Evolutionary conservation across 2,888 invertebrate species (phyloP), one percentile per base, ranked within the genome.

Genomic region (Ptilodon capucinus): DNA sequence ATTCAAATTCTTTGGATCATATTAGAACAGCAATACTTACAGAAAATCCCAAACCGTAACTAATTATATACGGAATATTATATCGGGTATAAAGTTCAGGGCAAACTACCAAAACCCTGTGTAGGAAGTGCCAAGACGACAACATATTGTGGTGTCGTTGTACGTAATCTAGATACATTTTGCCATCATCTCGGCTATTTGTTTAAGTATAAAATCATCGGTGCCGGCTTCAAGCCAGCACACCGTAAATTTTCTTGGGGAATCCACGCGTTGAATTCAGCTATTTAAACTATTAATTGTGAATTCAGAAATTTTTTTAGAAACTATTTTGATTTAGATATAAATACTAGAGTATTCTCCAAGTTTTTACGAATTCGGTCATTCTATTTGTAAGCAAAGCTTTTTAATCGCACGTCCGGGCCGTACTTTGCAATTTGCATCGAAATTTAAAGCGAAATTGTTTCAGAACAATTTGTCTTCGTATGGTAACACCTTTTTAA

Each of bases 81-180:
- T 44, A 48, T 40, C 49, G 42, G 47, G 56, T 59, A 57, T 60
- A 66, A 71, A 72, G 73, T 74, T 72, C 71, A 84, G 81, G 86
- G 86, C 84, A 85, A 79, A 62, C 71, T 65, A 84, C 84, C 84
- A 87, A 86, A 69, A 68, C 46, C 50, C 53, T 71, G 71, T 74
- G 71, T 65, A 68, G 69, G 71, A 77, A 78, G 76, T 84, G 84
- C 84, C 86, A 86, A 84, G 48, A 61, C 32, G 9, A 38, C 40
- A 62, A 57, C 64, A 65, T 69, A 61, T 67, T 57, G 57, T 43
- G 40, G 51, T 28, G 41, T 49, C 46, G 42, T 62, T 48, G 45
- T 49, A 38, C 47, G 28, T 44, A 42, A 42, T 38, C 39, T 46
- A 40, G 13, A 46, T 34, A 43, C 25, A 50, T 48, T 50, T 25